Evolutionary conservation across 2,113 vertebrate species (phyloP).

Genomic region (Hoplias malabaricus): DNA sequence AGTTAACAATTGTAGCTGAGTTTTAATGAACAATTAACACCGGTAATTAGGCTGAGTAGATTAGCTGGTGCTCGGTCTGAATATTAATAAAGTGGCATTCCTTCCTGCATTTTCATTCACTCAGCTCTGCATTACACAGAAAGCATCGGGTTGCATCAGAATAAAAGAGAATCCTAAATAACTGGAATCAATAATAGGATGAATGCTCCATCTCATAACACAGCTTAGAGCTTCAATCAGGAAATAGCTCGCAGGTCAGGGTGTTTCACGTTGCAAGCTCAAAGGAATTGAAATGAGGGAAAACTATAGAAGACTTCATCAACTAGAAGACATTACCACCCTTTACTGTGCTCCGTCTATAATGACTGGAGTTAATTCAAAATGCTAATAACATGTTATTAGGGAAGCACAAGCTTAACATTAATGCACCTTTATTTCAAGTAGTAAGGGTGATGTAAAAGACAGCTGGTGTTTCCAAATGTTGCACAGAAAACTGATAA

Average conservation of each 20-base stretch:
- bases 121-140: not conserved
- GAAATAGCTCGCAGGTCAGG: not conserved
- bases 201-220: not conserved
- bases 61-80: not conserved
- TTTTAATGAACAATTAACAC: not conserved
- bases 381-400: no score
- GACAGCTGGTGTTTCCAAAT: no score
- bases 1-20: constrained; percentile 4
- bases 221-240: not conserved
- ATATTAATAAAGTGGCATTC: not conserved
- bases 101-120: not conserved
- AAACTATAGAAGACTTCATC: not conserved
- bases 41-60: constrained; percentile 1
- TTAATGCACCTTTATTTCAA: not conserved
- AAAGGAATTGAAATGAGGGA: constrained; percentile 3
- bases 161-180: constrained; percentile 41
- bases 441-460: not conserved
- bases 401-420: no score
- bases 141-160: not conserved
- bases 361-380: no score
- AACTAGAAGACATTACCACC: not conserved
- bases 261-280: constrained; percentile 36
- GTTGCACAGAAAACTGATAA: no score
- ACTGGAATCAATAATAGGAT: constrained; percentile 25
- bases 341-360: not conserved